phyloP scores from a whole-genome alignment of 2,113 vertebrate genomes.

The Pelodiscus sinensis region DNA sequence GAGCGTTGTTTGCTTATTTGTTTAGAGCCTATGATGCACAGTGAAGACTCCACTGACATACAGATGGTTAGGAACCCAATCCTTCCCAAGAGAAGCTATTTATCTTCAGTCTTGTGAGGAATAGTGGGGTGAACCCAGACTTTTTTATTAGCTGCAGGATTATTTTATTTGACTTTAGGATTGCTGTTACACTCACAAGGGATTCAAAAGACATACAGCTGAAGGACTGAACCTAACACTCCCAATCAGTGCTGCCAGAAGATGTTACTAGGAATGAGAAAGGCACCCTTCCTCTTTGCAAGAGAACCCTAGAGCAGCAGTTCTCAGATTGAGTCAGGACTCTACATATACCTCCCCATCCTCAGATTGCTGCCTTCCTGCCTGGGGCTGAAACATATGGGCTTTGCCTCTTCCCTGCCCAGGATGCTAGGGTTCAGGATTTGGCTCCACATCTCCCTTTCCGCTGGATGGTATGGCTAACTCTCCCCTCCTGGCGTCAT shows the following conservation, averaged over 20 bases:
- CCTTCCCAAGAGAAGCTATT: background rate
- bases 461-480: no score
- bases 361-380: no score
- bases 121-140: background rate
- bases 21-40: background rate
- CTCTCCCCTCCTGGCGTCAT: no score
- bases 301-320: background rate
- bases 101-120: background rate
- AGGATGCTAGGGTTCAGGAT: no score
- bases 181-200: background rate
- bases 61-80: background rate
- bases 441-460: no score
- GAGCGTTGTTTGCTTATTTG: background rate
- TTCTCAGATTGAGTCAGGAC: no score
- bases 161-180: background rate
- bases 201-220: background rate
- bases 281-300: background rate
- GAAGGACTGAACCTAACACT: background rate
- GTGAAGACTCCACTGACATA: background rate
- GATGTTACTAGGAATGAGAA: background rate
- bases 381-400: no score
- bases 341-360: no score
- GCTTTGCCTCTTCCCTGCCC: no score
- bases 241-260: background rate
- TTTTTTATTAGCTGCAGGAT: background rate